Conservation (phyloP, 2,888 invertebrate species). For the Agonopterix alstromeriana region DNA sequence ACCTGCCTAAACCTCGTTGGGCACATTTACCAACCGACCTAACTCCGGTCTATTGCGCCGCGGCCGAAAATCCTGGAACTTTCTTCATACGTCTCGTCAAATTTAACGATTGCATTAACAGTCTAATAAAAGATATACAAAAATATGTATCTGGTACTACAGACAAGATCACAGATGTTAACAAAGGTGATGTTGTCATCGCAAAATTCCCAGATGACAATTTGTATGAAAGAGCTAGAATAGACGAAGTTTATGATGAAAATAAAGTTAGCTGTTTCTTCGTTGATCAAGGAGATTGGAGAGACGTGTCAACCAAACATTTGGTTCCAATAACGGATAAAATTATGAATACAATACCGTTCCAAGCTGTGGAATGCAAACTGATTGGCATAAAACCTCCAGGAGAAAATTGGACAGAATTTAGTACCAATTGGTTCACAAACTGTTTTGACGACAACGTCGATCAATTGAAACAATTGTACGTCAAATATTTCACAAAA, state of each 20-base stretch:
- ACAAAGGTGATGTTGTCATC: constrained; percentile 60
- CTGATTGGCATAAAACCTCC: constrained; percentile 70
- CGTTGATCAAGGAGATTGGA: constrained; percentile 79
- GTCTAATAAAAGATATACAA: constrained; percentile 55
- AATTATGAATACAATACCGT: constrained; percentile 73
- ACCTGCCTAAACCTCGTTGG: constrained; percentile 42
- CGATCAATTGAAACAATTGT: constrained; percentile 55
- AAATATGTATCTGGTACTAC: constrained; percentile 33
- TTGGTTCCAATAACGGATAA: constrained; percentile 66
- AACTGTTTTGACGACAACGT: constrained; percentile 49
- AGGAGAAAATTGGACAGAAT: constrained; percentile 67
- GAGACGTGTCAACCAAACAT: constrained; percentile 45
- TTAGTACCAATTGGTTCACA: constrained; percentile 68
- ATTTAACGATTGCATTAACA: constrained; percentile 51
- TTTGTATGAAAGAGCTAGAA: constrained; percentile 60
- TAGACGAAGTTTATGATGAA: constrained; percentile 43
- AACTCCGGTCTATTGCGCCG: constrained; percentile 57
- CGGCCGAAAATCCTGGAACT: constrained; percentile 55
- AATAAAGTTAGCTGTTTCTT: constrained; percentile 74
- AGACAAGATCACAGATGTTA: constrained; percentile 25
- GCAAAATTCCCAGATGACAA: constrained; percentile 64
- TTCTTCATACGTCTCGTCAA: constrained; percentile 70
- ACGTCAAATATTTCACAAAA: constrained; percentile 54
- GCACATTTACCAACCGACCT: constrained; percentile 63
- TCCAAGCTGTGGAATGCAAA: constrained; percentile 80